Base-by-base conservation (phyloP, 2,113 vertebrate species). In the Delphinus delphis region DNA sequence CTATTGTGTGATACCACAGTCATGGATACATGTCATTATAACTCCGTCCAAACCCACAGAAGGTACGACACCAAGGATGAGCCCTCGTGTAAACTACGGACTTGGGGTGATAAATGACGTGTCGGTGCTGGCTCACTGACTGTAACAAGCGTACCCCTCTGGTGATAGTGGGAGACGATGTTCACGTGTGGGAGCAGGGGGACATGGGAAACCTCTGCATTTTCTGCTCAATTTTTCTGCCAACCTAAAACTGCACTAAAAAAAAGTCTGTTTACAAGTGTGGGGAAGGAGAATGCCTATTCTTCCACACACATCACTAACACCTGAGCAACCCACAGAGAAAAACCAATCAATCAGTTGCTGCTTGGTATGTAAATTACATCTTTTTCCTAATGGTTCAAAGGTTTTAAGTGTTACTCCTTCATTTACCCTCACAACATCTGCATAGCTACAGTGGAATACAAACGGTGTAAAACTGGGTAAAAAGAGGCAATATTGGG, bases 401-500 rank as follows among this genome's bases (percentile, higher is more conserved):
- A 92, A 97, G 36, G 21, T 63, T 55, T 73, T 87, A 73, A 58
- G 31, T 70, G 18, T 41, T 71, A 77, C 26, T 33, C 36, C 26
- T 44, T 71, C 28, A 60, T 77, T 73, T 83, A 77, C 47, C 38
- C 23, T 71, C 50, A 41, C 67, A 70, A 86, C 5, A 33, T 63
- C 50, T 60, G 65, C 36, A 60, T 4, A 73, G 7, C 14, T 38
- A 50, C 20, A 28, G 38, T 5, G 67, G 74, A 95, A 36, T 3
- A 67, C 5, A 95, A 93, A 87, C 26, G n/a, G 36, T 62, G 90
- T 67, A 82, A 85, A 93, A 41, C 2, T 90, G 82, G 71, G 81
- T 62, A 4, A 31, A 93, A 23, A 38, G n/a, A 84, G 41, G 62
- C 50, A 85, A n/a, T 47, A 18, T 17, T 21, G 20, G 79, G 63